Percentiles rank a stretch among this genome's conserved stretches.
These are phyloP conservation scores for Dermolepida albohirtum DNA, from an alignment of 2,888 invertebrate genomes.

Conservation along the genomic window DNA sequence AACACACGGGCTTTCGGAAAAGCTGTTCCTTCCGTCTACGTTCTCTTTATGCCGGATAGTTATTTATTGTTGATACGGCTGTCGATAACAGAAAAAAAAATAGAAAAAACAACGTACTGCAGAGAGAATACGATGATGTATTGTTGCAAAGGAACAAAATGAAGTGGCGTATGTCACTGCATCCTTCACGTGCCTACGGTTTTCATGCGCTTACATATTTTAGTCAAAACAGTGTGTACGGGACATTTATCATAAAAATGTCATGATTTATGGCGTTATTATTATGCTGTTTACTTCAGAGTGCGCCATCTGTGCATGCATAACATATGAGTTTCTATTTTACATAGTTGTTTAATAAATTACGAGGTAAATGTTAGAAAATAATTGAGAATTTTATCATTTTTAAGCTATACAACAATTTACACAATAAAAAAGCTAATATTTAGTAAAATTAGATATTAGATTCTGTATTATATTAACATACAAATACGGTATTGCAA, in stretches of 20 bases:
- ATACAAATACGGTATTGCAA: no score
- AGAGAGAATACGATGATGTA: background rate
- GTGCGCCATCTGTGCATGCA: constrained; percentile 13
- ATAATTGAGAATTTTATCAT: no score
- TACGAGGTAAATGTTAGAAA: no score
- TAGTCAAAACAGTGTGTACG: constrained; percentile 1
- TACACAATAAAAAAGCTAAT: no score
- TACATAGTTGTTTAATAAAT: no score
- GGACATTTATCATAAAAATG: constrained; percentile 22
- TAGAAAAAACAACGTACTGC: background rate
- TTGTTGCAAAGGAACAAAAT: constrained; percentile 5
- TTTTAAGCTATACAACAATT: no score
- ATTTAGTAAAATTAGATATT: no score
- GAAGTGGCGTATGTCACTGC: constrained; percentile 7
- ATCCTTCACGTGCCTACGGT: background rate
- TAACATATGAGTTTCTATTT: background rate
- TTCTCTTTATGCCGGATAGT: constrained; percentile 8
- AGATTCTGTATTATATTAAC: no score
- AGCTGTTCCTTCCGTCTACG: constrained; percentile 1
- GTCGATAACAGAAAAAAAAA: constrained; percentile 18
- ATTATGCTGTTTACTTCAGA: constrained; percentile 25
- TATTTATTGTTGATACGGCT: constrained; percentile 23
- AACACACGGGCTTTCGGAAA: background rate
- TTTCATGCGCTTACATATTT: constrained; percentile 14
- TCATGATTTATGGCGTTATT: constrained; percentile 30